A percentile compares a stretch with the other conserved stretches of the same genome.
phyloP scores from a whole-genome alignment of 2,797 vertebrate species.

The Pygocentrus nattereri region DNA sequence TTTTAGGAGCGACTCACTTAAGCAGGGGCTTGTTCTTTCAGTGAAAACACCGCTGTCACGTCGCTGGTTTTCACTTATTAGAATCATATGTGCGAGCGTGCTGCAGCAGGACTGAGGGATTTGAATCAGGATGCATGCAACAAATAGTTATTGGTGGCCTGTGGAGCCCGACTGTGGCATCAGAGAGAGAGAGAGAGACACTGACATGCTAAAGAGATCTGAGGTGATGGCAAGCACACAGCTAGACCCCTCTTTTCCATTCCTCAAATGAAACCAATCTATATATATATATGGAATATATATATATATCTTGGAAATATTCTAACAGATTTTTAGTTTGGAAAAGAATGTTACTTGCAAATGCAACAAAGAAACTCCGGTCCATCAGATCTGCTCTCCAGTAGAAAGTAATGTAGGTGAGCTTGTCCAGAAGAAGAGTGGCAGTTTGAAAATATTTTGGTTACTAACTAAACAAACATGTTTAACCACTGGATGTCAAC shows the following conservation, averaged over 20 bases:
- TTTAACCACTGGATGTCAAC: too few species aligned
- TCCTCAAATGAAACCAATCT: too few species aligned
- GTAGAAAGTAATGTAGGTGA: too few species aligned
- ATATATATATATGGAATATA: too few species aligned
- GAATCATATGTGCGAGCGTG: conserved; percentile 12
- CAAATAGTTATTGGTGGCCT: neutral
- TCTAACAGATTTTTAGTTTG: too few species aligned
- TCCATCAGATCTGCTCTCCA: too few species aligned
- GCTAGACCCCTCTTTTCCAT: neutral
- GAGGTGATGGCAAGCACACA: neutral
- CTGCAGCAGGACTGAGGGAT: neutral
- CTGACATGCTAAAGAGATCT: neutral
- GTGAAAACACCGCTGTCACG: conserved; percentile 5
- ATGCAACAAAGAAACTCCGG: too few species aligned
- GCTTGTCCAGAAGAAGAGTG: too few species aligned
- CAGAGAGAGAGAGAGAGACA: neutral
- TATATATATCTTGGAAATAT: too few species aligned
- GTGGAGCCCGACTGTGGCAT: neutral
- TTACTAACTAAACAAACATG: too few species aligned
- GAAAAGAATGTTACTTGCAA: too few species aligned
- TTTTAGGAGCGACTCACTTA: conserved; percentile 19
- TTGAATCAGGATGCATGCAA: conserved; percentile 5
- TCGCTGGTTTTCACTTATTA: conserved; percentile 22
- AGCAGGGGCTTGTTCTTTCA: conserved; percentile 4
- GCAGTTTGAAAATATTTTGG: too few species aligned